Evolutionary conservation across 2,113 vertebrate genomes (phyloP).

Genomic region (Podilymbus podiceps): DNA sequence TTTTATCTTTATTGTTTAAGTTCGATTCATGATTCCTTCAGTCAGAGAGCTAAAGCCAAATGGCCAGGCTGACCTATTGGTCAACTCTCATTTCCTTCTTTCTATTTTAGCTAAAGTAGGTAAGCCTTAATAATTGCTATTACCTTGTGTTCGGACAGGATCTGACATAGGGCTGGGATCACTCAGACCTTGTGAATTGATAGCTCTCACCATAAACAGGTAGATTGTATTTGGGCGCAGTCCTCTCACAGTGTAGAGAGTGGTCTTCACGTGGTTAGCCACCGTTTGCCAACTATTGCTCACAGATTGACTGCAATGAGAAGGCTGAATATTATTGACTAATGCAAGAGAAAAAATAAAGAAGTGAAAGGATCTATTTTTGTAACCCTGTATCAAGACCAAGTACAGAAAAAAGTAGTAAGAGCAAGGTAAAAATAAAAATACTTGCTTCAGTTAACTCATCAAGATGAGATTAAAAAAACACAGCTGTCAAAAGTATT

Average conservation of each 20-base stretch:
- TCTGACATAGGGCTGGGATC: constrained; percentile 97
- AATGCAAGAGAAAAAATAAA: not conserved
- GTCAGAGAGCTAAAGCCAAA: not conserved
- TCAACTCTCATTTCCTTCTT: not conserved
- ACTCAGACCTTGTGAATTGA: constrained; percentile 93
- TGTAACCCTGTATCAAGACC: not conserved
- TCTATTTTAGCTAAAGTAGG: not conserved
- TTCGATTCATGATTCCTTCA: not conserved
- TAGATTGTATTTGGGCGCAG: constrained; percentile 97
- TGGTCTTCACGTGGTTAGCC: constrained; percentile 92
- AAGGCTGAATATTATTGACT: not conserved
- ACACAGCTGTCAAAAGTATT: constrained; percentile 38
- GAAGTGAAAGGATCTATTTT: not conserved
- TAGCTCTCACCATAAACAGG: constrained; percentile 96
- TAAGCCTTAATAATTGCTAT: not conserved
- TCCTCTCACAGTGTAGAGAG: constrained; percentile 87
- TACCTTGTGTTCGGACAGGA: constrained; percentile 97
- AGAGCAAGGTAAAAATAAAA: not conserved
- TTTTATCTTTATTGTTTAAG: not conserved
- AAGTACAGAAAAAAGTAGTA: constrained; percentile 31
- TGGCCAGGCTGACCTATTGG: rapidly evolving
- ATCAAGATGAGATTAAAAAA: not conserved
- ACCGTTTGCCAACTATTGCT: constrained; percentile 99
- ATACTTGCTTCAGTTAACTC: constrained; percentile 13
- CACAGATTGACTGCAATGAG: constrained; percentile 89